phyloP scores from a whole-genome alignment of 1,140 invertebrate genomes.

The Penaeus vannamei region DNA sequence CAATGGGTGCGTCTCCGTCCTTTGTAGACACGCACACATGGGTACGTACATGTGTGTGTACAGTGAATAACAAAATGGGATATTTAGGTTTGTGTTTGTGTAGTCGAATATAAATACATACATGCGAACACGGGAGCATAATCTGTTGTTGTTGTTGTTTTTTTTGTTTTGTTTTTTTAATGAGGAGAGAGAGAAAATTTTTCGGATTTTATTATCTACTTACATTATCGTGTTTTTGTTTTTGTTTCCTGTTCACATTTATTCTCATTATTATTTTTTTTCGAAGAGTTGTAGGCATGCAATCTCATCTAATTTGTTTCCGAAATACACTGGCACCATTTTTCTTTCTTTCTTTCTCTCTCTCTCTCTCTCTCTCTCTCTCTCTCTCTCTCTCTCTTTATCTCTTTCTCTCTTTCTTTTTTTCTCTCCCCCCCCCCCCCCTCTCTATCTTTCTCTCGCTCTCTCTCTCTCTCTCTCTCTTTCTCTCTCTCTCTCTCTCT shows the following conservation, averaged over 20 bases:
- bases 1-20: not conserved
- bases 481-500: not conserved
- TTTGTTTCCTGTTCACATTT: too few species aligned
- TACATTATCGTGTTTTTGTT: too few species aligned
- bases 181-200: too few species aligned
- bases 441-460: not conserved
- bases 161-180: not conserved
- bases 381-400: not conserved
- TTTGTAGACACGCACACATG: constrained; percentile 11
- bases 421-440: too few species aligned
- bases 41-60: not conserved
- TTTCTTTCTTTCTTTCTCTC: not conserved
- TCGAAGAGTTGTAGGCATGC: too few species aligned
- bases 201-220: too few species aligned
- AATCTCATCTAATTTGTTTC: not conserved
- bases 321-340: not conserved
- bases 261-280: too few species aligned
- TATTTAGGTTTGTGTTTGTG: constrained; percentile 3
- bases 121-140: not conserved
- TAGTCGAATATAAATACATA: not conserved
- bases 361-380: not conserved
- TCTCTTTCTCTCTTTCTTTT: not conserved
- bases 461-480: not conserved
- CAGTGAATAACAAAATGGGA: not conserved
- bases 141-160: not conserved